A percentile compares a stretch with the other conserved stretches of the same genome.
Evolutionary conservation across 2,888 invertebrate species (phyloP).

Genomic region (Meteorus colon): DNA sequence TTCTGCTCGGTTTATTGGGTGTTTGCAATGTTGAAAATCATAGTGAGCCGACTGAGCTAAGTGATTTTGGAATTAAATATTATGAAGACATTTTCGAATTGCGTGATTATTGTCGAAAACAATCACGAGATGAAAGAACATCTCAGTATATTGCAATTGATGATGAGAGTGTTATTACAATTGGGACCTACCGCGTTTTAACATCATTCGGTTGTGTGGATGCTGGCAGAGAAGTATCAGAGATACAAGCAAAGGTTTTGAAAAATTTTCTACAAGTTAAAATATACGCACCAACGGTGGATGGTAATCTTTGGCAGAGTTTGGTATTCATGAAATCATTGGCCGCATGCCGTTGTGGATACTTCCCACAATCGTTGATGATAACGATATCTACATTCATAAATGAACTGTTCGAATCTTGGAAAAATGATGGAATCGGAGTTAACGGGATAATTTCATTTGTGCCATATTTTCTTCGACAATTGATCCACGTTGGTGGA

Average conservation of each 20-base stretch:
- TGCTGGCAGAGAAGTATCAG: conserved; percentile 49
- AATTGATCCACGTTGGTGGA: not conserved
- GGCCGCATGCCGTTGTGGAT: conserved; percentile 55
- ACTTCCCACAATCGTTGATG: conserved; percentile 57
- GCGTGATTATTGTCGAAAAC: conserved; percentile 27
- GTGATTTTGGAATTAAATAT: conserved; percentile 31
- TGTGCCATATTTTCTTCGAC: conserved; percentile 61
- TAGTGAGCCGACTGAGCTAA: not conserved
- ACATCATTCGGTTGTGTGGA: conserved; percentile 59
- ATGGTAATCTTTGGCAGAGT: conserved; percentile 62
- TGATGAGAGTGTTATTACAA: conserved; percentile 53
- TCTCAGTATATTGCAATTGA: conserved; percentile 33
- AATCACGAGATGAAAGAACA: conserved; percentile 26
- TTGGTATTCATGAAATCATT: conserved; percentile 67
- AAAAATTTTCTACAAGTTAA: conserved; percentile 60
- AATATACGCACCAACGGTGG: conserved; percentile 54
- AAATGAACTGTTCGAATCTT: conserved; percentile 61
- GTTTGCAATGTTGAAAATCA: conserved; percentile 54
- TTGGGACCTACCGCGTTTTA: conserved; percentile 59
- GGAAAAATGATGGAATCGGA: conserved; percentile 64
- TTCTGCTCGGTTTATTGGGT: conserved; percentile 53
- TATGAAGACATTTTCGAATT: conserved; percentile 46
- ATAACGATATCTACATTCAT: conserved; percentile 62
- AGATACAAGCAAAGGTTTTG: conserved; percentile 56
- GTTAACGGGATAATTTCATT: conserved; percentile 65